These are phyloP conservation scores for Paralichthys olivaceus DNA, from an alignment of 2,113 vertebrate genomes.

Conservation along the genomic window DNA sequence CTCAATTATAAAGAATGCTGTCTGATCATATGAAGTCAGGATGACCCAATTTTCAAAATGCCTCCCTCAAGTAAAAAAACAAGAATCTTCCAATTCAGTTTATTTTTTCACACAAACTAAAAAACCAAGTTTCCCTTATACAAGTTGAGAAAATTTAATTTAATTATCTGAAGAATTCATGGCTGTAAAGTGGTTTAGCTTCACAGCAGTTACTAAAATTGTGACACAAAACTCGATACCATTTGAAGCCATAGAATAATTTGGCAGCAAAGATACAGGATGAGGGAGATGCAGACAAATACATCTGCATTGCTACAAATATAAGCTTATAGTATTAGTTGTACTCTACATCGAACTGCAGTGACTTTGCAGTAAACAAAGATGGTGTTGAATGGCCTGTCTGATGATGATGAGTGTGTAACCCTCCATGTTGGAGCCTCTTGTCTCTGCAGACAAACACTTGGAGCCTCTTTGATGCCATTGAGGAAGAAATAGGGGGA, in stretches of 20 bases:
- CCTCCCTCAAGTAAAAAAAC: background rate
- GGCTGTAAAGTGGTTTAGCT: no score
- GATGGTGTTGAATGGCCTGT: conserved; percentile 18
- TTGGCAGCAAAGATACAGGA: background rate
- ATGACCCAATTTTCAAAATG: background rate
- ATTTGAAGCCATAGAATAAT: no score
- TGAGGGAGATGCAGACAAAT: no score
- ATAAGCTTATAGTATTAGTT: no score
- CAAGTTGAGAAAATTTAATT: background rate
- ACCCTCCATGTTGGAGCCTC: conserved; percentile 24
- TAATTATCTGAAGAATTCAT: no score
- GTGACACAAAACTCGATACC: no score
- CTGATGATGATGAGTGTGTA: conserved; percentile 22
- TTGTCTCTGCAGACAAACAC: conserved; percentile 40
- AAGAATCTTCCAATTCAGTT: no score
- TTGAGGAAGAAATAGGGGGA: conserved; percentile 10
- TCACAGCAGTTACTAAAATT: no score
- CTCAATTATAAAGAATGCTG: background rate
- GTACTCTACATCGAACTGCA: background rate
- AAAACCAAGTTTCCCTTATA: background rate
- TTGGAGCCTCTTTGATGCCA: conserved; percentile 35
- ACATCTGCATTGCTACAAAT: no score
- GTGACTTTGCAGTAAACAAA: conserved; percentile 24
- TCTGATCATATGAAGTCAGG: background rate
- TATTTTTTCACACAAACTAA: background rate